phyloP scores from a whole-genome alignment of 2,113 vertebrate genomes.

The Plestiodon gilberti region DNA sequence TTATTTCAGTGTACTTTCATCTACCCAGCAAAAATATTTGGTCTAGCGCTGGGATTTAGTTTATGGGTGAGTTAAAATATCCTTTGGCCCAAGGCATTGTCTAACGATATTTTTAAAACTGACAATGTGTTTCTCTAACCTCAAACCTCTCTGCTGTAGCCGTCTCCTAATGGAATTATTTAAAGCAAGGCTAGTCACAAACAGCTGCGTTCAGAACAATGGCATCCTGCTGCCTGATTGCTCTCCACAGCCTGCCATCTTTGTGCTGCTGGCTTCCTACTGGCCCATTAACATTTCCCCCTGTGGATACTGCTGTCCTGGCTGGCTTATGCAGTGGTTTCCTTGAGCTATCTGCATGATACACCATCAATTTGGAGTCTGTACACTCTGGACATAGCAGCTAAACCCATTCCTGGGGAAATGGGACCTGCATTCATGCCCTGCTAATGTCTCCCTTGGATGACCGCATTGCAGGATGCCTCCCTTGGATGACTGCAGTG shows the following conservation, averaged over 20 bases:
- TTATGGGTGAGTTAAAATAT: not conserved
- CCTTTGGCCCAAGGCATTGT: not conserved
- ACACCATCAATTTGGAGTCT: not conserved
- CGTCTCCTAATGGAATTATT: not conserved
- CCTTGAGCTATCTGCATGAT: not conserved
- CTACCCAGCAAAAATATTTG: not conserved
- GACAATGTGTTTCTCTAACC: not conserved
- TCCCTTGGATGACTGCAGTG: not conserved
- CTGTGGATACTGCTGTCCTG: not conserved
- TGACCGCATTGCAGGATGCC: no score
- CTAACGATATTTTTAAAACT: not conserved
- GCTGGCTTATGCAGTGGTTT: not conserved
- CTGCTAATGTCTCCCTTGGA: not conserved
- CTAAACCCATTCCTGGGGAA: not conserved
- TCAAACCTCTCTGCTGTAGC: not conserved
- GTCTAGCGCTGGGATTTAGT: not conserved
- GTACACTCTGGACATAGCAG: not conserved
- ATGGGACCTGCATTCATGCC: not conserved
- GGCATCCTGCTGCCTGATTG: not conserved
- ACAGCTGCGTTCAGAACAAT: not conserved
- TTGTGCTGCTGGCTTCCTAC: not conserved
- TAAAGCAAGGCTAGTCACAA: not conserved
- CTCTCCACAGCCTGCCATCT: not conserved
- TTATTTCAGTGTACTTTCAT: not conserved
- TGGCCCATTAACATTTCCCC: not conserved